These are phyloP conservation scores for Galerucella calmariensis DNA, from an alignment of 2,888 invertebrate species.

Conservation along the genomic window DNA sequence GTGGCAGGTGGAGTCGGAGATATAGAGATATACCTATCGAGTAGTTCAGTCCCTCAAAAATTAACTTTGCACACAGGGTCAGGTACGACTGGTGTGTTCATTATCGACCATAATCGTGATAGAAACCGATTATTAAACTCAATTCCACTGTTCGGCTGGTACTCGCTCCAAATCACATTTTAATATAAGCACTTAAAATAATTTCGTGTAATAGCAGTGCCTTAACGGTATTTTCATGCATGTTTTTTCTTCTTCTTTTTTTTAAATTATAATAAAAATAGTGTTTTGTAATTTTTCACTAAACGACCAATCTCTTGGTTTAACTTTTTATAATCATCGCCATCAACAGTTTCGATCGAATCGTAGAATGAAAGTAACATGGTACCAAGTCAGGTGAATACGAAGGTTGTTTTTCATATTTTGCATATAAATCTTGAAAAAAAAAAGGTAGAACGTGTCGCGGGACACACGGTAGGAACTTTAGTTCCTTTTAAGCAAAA, in stretches of 20 bases:
- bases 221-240: constrained; percentile 40
- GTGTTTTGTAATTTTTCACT: constrained; percentile 16
- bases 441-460: too few relatives aligned
- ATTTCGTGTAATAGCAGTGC: constrained; percentile 54
- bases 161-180: constrained; percentile 54
- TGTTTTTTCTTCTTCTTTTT: constrained; percentile 17
- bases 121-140: constrained; percentile 56
- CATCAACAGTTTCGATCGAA: neutral
- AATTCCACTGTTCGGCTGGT: constrained; percentile 48
- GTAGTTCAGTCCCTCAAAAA: constrained; percentile 9
- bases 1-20: neutral
- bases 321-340: neutral
- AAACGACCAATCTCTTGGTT: constrained; percentile 7
- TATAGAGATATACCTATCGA: constrained; percentile 6
- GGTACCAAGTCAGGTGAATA: too few relatives aligned
- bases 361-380: neutral
- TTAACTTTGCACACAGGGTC: constrained; percentile 29
- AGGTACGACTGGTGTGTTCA: constrained; percentile 41
- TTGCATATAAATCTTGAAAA: too few relatives aligned
- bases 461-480: too few relatives aligned
- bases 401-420: too few relatives aligned
- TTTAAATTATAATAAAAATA: constrained; percentile 15
- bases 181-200: constrained; percentile 56
- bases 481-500: too few relatives aligned
- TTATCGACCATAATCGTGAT: constrained; percentile 51